phyloP scores from a whole-genome alignment of 2,888 invertebrate genomes.

The Diplolepis rosae region DNA sequence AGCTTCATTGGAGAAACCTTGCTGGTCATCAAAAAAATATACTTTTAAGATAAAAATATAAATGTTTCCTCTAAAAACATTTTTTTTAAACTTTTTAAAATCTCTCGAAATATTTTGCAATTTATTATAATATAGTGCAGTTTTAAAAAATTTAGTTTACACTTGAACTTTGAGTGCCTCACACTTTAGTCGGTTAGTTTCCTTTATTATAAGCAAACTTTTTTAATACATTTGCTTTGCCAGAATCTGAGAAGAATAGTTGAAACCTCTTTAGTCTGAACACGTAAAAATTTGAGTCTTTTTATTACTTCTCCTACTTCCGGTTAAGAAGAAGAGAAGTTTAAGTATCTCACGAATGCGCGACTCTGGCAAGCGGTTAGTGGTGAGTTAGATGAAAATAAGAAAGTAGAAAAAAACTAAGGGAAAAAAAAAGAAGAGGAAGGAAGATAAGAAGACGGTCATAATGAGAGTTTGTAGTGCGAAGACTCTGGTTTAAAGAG shows the following conservation, averaged over 20 bases:
- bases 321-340: not conserved
- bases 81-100: too few relatives aligned
- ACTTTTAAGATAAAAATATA: too few relatives aligned
- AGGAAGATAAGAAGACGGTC: constrained; percentile 37
- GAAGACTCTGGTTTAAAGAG: constrained; percentile 44
- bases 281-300: not conserved
- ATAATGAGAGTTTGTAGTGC: constrained; percentile 50
- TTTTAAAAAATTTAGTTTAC: too few relatives aligned
- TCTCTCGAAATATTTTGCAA: too few relatives aligned
- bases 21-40: not conserved
- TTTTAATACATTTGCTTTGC: too few relatives aligned
- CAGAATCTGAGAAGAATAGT: too few relatives aligned
- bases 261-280: too few relatives aligned
- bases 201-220: too few relatives aligned
- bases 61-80: too few relatives aligned
- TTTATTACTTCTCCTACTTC: not conserved
- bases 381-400: constrained; percentile 29
- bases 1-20: not conserved
- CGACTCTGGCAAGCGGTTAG: not conserved
- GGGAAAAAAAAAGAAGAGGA: constrained; percentile 32
- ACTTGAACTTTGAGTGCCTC: too few relatives aligned
- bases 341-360: not conserved
- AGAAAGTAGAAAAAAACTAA: constrained; percentile 27
- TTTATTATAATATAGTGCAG: too few relatives aligned
- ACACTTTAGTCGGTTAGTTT: too few relatives aligned